Conservation (phyloP, 1,140 invertebrate genomes). For the Drosophila asahinai region DNA sequence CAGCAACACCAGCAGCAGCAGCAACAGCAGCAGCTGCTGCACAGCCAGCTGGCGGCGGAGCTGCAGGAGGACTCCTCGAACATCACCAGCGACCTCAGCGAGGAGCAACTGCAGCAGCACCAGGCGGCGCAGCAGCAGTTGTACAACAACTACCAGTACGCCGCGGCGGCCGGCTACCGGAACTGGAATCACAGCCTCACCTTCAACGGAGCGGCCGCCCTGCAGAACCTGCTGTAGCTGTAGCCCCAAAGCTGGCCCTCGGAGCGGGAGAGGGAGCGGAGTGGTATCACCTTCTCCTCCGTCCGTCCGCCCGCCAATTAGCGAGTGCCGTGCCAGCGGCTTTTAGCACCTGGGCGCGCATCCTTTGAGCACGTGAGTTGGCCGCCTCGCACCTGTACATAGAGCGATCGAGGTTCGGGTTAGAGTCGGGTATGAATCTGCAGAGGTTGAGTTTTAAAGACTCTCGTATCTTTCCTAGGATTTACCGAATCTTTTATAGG, state of each 20-base stretch:
- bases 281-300: constrained; percentile 8
- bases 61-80: constrained; percentile 82
- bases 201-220: constrained; percentile 77
- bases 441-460: not conserved
- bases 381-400: constrained; percentile 59
- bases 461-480: too few species aligned
- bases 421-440: not conserved
- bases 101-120: constrained; percentile 81
- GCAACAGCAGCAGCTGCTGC: constrained; percentile 70
- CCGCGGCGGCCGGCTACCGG: constrained; percentile 76
- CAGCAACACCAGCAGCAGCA: constrained; percentile 72
- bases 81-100: constrained; percentile 82
- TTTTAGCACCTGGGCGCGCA: constrained; percentile 79
- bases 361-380: constrained; percentile 77
- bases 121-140: constrained; percentile 74
- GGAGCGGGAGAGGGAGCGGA: constrained; percentile 26
- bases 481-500: not conserved
- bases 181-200: constrained; percentile 82
- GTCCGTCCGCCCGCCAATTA: constrained; percentile 50
- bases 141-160: constrained; percentile 83
- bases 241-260: constrained; percentile 28
- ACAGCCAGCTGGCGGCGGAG: constrained; percentile 68
- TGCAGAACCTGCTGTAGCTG: constrained; percentile 82
- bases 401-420: constrained; percentile 36
- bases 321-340: constrained; percentile 63